Conservation (phyloP, 2,888 invertebrate genomes). For the Trachelus stipa region DNA sequence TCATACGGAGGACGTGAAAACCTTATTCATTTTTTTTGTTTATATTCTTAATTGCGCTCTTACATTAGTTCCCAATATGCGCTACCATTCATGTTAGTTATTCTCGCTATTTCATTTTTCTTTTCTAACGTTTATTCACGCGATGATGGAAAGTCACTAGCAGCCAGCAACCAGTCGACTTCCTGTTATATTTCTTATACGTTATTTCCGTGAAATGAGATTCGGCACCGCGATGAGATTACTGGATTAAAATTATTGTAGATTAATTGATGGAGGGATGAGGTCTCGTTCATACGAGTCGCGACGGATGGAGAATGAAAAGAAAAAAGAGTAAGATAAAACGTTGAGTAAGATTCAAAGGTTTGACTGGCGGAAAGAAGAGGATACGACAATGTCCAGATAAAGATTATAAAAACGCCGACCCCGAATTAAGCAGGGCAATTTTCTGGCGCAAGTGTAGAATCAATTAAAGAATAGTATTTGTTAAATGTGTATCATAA, state of each 20-base stretch:
- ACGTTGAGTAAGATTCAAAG: background rate
- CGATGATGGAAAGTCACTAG: background rate
- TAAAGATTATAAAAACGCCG: background rate
- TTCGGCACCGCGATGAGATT: background rate
- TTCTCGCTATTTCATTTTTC: background rate
- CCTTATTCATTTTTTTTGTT: background rate
- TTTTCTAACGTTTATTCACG: background rate
- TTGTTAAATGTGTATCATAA: slow-evolving; percentile 14
- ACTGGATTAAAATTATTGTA: background rate
- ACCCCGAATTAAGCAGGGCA: background rate
- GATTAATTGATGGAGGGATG: background rate
- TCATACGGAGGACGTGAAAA: background rate
- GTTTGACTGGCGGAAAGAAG: background rate
- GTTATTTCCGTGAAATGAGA: background rate
- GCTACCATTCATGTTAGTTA: background rate
- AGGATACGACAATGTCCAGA: background rate
- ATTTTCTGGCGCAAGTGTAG: background rate
- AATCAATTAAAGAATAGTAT: background rate
- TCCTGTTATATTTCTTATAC: background rate
- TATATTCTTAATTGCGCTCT: background rate
- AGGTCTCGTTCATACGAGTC: background rate
- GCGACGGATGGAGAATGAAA: background rate
- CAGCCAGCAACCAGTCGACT: background rate
- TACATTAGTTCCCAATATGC: background rate
- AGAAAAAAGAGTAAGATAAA: background rate